A percentile compares a stretch with the other conserved stretches of the same genome.
These are phyloP conservation scores for Saguinus imperator DNA, from an alignment of 2,113 vertebrate species.

Conservation along the genomic window DNA sequence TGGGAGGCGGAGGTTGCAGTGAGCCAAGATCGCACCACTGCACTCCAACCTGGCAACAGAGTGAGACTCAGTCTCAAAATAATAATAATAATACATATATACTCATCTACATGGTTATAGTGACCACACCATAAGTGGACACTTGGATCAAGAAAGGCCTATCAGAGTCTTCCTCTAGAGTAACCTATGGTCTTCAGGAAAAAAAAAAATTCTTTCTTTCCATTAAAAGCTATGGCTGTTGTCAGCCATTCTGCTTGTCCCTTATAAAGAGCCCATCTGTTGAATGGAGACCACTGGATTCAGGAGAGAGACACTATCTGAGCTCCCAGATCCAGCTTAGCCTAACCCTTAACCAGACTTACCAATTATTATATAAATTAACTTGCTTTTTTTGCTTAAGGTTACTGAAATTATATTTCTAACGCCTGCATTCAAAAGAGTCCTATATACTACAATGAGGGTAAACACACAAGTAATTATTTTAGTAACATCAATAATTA, in stretches of 20 bases:
- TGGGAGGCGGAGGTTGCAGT: no score
- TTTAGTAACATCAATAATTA: background rate
- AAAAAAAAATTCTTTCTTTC: background rate
- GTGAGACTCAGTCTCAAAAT: no score
- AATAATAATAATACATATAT: background rate
- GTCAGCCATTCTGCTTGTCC: background rate
- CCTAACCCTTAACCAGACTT: background rate
- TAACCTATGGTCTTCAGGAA: background rate
- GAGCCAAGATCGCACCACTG: no score
- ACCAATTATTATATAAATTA: background rate
- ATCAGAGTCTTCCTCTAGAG: background rate
- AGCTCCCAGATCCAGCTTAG: background rate
- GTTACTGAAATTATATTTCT: constrained; percentile 39
- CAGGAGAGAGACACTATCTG: background rate
- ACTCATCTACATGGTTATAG: background rate
- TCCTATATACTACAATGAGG: background rate
- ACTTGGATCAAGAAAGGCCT: background rate
- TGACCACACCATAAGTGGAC: background rate
- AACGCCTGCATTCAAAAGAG: background rate
- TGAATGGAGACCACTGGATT: constrained; percentile 4
- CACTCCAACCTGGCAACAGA: no score
- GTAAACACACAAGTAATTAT: constrained; percentile 14
- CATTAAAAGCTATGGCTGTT: background rate
- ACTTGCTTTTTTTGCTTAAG: background rate
- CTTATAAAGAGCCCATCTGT: background rate